These are phyloP conservation scores for Bradynema listronoti DNA, from an alignment of 1,140 invertebrate species.

Conservation along the genomic window DNA sequence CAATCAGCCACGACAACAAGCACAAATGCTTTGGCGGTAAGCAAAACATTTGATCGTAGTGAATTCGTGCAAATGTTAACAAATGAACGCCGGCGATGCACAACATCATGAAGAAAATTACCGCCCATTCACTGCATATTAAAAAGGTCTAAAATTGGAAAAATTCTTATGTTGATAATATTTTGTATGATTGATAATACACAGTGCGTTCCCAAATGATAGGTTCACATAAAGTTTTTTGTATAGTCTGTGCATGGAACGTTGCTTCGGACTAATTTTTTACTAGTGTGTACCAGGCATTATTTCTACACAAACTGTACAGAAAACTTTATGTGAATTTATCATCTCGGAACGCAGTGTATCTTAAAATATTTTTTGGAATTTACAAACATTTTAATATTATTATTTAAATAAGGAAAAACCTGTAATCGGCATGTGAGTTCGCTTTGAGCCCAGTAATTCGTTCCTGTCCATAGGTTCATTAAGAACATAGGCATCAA, in stretches of 20 bases:
- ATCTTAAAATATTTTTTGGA: background rate
- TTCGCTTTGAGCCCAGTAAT: constrained; percentile 50
- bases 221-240: too few relatives aligned
- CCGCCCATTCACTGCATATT: constrained; percentile 54
- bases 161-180: too few relatives aligned
- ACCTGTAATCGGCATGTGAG: constrained; percentile 52
- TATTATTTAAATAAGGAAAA: constrained; percentile 5
- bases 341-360: constrained; percentile 5
- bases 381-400: constrained; percentile 4
- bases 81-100: constrained; percentile 58
- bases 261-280: too few relatives aligned
- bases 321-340: too few relatives aligned
- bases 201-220: too few relatives aligned
- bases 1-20: constrained; percentile 52
- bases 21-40: constrained; percentile 44
- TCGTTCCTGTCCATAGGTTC: constrained; percentile 49
- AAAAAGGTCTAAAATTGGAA: constrained; percentile 56
- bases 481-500: constrained; percentile 51
- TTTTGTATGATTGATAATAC: too few relatives aligned
- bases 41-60: constrained; percentile 57
- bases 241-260: too few relatives aligned
- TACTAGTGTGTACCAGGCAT: too few relatives aligned
- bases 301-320: too few relatives aligned
- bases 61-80: constrained; percentile 56
- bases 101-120: constrained; percentile 52